Evolutionary conservation across 2,113 vertebrate species (phyloP).

Genomic region (Lophotis ruficrista): DNA sequence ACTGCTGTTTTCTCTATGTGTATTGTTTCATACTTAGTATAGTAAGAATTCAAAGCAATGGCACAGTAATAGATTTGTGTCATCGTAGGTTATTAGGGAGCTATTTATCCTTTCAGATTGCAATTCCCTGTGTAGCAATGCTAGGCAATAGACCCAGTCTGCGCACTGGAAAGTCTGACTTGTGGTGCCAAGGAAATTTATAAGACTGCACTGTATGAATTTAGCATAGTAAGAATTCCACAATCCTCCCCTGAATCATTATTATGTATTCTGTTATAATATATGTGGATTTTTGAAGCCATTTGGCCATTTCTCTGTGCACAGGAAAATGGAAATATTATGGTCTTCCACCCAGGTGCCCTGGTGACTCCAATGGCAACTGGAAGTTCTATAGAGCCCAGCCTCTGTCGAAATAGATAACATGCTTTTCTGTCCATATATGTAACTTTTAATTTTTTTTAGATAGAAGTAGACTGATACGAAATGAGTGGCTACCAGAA

Average conservation of each 20-base stretch:
- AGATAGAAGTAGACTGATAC: not conserved
- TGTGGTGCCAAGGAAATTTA: not conserved
- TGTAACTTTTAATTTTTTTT: not conserved
- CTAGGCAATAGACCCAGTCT: not conserved
- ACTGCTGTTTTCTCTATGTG: not conserved
- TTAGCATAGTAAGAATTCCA: constrained; percentile 20
- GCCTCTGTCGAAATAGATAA: not conserved
- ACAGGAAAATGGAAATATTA: not conserved
- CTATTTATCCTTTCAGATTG: not conserved
- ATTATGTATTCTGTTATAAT: not conserved
- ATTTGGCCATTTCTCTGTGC: not conserved
- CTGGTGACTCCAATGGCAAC: not conserved
- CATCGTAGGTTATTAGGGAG: not conserved
- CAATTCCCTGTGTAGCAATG: not conserved
- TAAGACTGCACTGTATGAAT: not conserved
- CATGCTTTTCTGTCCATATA: not conserved
- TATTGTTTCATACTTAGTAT: constrained; percentile 3
- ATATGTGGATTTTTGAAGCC: not conserved
- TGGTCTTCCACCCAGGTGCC: not conserved
- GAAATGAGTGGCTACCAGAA: not conserved
- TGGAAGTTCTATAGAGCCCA: not conserved
- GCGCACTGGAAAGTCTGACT: not conserved
- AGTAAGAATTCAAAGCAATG: not conserved
- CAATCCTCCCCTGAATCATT: not conserved
- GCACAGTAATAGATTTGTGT: not conserved